Base-by-base conservation (phyloP, 2,888 invertebrate species). In the Pterostichus niger region DNA sequence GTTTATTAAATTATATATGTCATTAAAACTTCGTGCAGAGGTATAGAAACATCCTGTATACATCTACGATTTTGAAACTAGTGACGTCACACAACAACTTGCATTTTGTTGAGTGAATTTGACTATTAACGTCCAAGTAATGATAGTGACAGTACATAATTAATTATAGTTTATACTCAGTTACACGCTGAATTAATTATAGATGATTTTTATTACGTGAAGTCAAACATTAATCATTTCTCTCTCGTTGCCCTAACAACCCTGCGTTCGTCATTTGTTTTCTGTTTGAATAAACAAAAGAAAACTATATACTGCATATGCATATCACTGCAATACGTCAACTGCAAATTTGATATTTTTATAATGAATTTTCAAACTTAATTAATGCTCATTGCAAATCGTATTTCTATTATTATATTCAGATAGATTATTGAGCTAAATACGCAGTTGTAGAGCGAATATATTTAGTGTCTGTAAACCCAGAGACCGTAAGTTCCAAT, bases 171-270 rank as follows among this genome's bases (percentile, higher is more conserved):
- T 71, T 71, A 31, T 17, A 68, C 15, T 68, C 44, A 68, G 68
- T 68, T 68, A 68, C 44, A 68, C 49, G 71, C 71, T 46, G 71
- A 46, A 71, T 71, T 71, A 71, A 71, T 71, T 71, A 71, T 71
- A 17, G 71, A 71, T 71, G 46, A 71, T 71, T 71, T 71, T 71
- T 71, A 71, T 71, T 71, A 44, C 71, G 10, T 15, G n/a, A 15
- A 13, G 24, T 17, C 59, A 7, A 71, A 71, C 71, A 71, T 71
- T 71, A 71, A 71, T 71, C 71, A 71, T 71, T 46, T 71, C 44
- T 71, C 46, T 11, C 49, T 24, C 44, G 24, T 17, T 71, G 49
- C 44, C 46, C 71, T 71, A 44, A 44, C 17, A 40, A 44, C 64
- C 64, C 64, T 64, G 64, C 35, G 64, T 13, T 64, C 33, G 64